phyloP scores from a whole-genome alignment of 2,888 invertebrate species.

The Bimastos eiseni region DNA sequence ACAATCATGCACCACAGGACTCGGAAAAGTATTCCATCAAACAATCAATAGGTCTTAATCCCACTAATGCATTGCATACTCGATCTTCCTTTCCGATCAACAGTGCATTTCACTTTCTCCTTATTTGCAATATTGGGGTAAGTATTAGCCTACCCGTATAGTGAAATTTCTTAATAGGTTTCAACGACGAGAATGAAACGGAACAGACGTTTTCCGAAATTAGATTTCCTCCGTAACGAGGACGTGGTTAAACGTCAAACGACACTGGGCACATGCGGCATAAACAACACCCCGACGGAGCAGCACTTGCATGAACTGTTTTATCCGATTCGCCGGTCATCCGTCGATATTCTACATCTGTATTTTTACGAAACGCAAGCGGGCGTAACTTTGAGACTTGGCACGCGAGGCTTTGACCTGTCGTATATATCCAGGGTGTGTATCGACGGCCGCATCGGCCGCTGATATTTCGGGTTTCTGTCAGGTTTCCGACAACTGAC shows the following conservation, averaged over 20 bases:
- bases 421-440: constrained; percentile 1
- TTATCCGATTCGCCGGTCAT: constrained; percentile 3
- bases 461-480: constrained; percentile 2
- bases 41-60: neutral
- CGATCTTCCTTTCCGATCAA: neutral
- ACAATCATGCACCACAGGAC: neutral
- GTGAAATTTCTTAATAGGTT: neutral
- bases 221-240: neutral
- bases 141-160: too few species aligned
- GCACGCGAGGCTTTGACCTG: neutral
- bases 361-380: neutral
- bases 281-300: neutral
- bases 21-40: neutral
- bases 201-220: constrained; percentile 6
- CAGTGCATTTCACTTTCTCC: neutral
- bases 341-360: constrained; percentile 13
- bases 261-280: neutral
- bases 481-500: neutral
- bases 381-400: neutral
- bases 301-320: neutral
- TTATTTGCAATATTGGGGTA: neutral
- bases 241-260: constrained; percentile 6
- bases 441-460: neutral
- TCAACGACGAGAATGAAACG: neutral
- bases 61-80: neutral